Percentiles rank a stretch among this genome's conserved stretches.
phyloP scores from a whole-genome alignment of 2,797 vertebrate genomes.

The Sebastes variabilis region DNA sequence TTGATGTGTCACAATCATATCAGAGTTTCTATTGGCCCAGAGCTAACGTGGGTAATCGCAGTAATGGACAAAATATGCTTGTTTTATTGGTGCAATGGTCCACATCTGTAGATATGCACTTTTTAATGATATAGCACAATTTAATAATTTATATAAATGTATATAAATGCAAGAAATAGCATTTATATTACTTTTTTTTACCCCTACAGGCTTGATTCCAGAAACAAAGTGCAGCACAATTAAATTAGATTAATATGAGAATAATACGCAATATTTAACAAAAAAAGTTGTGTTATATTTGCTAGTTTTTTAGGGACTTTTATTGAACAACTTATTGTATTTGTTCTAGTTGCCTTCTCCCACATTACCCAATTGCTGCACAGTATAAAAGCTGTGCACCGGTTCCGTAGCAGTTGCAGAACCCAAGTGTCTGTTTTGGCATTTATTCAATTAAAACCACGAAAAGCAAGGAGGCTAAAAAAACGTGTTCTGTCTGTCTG shows the following conservation, averaged over 20 bases:
- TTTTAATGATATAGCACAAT: too few relatives aligned
- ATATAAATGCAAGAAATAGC: not conserved
- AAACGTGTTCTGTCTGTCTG: not conserved
- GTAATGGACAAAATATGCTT: too few relatives aligned
- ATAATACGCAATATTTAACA: not conserved
- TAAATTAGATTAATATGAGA: not conserved
- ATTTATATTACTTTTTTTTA: not conserved
- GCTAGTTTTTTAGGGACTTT: not conserved
- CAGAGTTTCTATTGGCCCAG: too few relatives aligned
- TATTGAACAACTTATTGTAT: too few relatives aligned
- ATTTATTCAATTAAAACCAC: not conserved
- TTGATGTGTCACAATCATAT: too few relatives aligned
- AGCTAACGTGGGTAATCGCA: too few relatives aligned
- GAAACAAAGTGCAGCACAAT: not conserved
- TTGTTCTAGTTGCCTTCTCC: too few relatives aligned
- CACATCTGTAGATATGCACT: too few relatives aligned
- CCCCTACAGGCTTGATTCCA: not conserved
- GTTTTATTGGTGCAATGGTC: too few relatives aligned
- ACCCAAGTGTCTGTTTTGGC: not conserved
- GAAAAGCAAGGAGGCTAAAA: not conserved
- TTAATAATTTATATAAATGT: not conserved
- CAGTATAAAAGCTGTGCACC: too few relatives aligned
- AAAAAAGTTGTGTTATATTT: not conserved
- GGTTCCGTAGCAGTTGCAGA: not conserved
- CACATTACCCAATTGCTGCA: too few relatives aligned